Percentiles rank a stretch among this genome's conserved stretches.
Evolutionary conservation across 2,888 invertebrate genomes (phyloP).

Genomic region (Neria commutata): DNA sequence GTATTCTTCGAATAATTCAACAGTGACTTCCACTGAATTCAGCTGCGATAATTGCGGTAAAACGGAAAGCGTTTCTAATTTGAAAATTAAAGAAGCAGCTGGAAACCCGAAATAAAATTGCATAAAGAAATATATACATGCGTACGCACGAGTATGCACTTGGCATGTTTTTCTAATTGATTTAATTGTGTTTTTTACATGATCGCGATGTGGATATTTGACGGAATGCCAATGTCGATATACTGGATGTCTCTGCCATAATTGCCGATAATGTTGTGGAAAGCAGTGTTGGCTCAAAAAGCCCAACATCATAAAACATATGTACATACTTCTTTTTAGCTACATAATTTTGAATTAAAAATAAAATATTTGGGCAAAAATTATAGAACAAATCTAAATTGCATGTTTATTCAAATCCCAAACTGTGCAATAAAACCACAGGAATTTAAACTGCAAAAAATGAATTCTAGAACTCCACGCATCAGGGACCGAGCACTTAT

Average conservation of each 20-base stretch:
- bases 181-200: conserved; percentile 26
- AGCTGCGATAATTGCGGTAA: conserved; percentile 2
- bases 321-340: too few relatives aligned
- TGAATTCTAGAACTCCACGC: too few relatives aligned
- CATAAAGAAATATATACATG: conserved; percentile 34
- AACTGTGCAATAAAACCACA: too few relatives aligned
- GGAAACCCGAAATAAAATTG: not conserved
- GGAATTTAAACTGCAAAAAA: too few relatives aligned
- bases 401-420: too few relatives aligned
- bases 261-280: conserved; percentile 32
- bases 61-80: conserved; percentile 49
- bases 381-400: too few relatives aligned
- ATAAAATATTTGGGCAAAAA: too few relatives aligned
- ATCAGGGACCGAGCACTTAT: too few relatives aligned
- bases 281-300: conserved; percentile 16
- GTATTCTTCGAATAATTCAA: not conserved
- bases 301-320: too few relatives aligned
- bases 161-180: conserved; percentile 34
- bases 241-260: conserved; percentile 11
- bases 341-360: too few relatives aligned
- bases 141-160: too few relatives aligned
- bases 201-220: too few relatives aligned
- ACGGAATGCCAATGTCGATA: conserved; percentile 19
- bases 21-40: not conserved
- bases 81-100: conserved; percentile 16